Percentiles rank a stretch among this genome's conserved stretches.
These are phyloP conservation scores for Zaprionus africanus DNA, from an alignment of 1,140 invertebrate species.

Conservation along the genomic window DNA sequence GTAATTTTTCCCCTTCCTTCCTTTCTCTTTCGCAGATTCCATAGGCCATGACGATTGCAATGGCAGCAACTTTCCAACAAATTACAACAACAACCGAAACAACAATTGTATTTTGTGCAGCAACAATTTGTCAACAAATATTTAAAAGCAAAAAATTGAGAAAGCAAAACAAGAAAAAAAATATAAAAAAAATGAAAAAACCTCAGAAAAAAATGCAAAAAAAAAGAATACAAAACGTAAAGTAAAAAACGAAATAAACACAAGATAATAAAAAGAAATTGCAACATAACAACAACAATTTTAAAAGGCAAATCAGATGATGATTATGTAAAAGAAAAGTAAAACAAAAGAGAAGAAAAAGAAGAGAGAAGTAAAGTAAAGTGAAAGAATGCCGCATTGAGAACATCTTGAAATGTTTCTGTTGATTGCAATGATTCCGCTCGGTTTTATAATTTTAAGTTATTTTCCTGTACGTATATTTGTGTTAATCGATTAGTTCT, in stretches of 20 bases:
- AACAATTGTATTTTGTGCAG: constrained; percentile 83
- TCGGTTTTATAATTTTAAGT: constrained; percentile 76
- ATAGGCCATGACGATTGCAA: constrained; percentile 91
- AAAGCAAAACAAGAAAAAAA: constrained; percentile 48
- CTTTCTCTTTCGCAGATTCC: constrained; percentile 86
- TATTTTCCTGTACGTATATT: constrained; percentile 37
- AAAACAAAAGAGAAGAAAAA: constrained; percentile 4
- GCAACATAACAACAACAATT: constrained; percentile 39
- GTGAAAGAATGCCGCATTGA: constrained; percentile 47
- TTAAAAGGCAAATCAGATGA: constrained; percentile 15
- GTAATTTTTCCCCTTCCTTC: constrained; percentile 35
- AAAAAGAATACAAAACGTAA: constrained; percentile 35
- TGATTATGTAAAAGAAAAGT: constrained; percentile 13
- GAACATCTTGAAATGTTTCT: constrained; percentile 56
- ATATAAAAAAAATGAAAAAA: constrained; percentile 50
- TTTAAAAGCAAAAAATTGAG: constrained; percentile 77
- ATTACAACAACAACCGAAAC: constrained; percentile 78
- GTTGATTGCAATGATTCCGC: constrained; percentile 52
- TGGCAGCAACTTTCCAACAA: constrained; percentile 85
- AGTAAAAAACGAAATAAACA: constrained; percentile 26
- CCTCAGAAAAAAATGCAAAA: constrained; percentile 35
- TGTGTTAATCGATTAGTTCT: constrained; percentile 37
- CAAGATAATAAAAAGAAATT: constrained; percentile 37
- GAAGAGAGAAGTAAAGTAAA: background rate
- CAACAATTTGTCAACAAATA: constrained; percentile 79